phyloP scores from a whole-genome alignment of 2,888 invertebrate species.

The Leptodirus hochenwartii region DNA sequence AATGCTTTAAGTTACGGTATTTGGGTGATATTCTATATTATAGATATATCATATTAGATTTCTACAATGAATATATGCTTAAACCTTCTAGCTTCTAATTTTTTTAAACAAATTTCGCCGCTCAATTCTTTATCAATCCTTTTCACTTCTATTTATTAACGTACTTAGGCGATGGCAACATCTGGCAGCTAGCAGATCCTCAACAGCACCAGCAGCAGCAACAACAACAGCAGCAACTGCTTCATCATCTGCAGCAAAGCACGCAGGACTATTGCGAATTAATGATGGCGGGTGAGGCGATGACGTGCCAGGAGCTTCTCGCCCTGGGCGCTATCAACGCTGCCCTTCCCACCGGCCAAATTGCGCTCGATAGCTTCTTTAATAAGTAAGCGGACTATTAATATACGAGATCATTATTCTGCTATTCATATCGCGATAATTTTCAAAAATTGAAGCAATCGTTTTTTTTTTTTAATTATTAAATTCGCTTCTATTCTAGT shows the following conservation, averaged over 20 bases:
- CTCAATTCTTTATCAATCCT: not conserved
- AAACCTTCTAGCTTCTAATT: too few relatives aligned
- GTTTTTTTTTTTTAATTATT: too few relatives aligned
- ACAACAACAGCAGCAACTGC: slow-evolving; percentile 12
- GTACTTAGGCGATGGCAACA: slow-evolving; percentile 41
- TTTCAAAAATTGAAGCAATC: too few relatives aligned
- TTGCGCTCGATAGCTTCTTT: slow-evolving; percentile 66
- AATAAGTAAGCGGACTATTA: too few relatives aligned
- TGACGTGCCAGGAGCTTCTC: slow-evolving; percentile 79
- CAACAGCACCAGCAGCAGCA: slow-evolving; percentile 12
- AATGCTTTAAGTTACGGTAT: too few relatives aligned
- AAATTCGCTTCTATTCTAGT: too few relatives aligned
- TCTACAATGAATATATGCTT: too few relatives aligned
- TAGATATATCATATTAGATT: too few relatives aligned
- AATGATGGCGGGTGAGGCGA: slow-evolving; percentile 41
- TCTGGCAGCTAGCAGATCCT: slow-evolving; percentile 38
- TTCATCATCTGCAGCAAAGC: slow-evolving; percentile 25
- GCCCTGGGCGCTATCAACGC: slow-evolving; percentile 88
- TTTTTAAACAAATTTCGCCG: not conserved
- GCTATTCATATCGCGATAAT: slow-evolving; percentile 6
- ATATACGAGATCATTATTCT: too few relatives aligned
- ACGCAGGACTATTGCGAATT: slow-evolving; percentile 36
- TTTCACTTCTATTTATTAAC: slow-evolving; percentile 1
- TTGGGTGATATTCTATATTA: too few relatives aligned
- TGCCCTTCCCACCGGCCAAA: slow-evolving; percentile 73